These are phyloP conservation scores for Ondatra zibethicus DNA, from an alignment of 2,113 vertebrate genomes.

Conservation along the genomic window DNA sequence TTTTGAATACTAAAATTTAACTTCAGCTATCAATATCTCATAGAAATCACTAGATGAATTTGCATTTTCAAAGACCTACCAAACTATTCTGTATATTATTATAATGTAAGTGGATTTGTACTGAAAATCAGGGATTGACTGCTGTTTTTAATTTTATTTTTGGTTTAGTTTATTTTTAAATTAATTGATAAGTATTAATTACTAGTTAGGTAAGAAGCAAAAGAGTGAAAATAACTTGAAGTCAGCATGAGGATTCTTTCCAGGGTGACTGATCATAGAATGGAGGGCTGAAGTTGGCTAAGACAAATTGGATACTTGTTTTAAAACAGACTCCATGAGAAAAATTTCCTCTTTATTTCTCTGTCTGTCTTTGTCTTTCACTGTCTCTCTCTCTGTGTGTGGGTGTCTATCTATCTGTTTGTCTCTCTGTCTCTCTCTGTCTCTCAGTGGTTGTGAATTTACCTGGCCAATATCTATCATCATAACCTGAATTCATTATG, in stretches of 20 bases:
- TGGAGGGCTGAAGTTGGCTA: background rate
- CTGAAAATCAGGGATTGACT: background rate
- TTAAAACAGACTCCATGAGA: background rate
- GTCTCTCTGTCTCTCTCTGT: background rate
- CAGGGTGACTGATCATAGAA: background rate
- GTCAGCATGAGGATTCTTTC: background rate
- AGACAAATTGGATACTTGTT: background rate
- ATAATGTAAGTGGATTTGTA: background rate
- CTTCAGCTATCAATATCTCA: background rate
- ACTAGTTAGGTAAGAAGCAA: background rate
- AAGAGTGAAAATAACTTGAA: background rate
- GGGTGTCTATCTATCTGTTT: too few species aligned
- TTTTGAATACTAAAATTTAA: background rate
- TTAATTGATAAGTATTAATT: background rate
- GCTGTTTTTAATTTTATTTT: background rate
- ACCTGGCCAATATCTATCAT: background rate
- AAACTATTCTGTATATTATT: background rate
- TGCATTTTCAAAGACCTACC: background rate
- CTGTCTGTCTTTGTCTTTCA: background rate
- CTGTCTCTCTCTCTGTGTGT: background rate
- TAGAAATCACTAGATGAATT: background rate
- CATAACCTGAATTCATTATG: background rate
- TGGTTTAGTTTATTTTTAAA: background rate
- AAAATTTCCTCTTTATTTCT: background rate
- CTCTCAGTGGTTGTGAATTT: background rate